A percentile compares a stretch with the other conserved stretches of the same genome.
phyloP scores from a whole-genome alignment of 1,140 invertebrate genomes.

The Drosophila nikananu region DNA sequence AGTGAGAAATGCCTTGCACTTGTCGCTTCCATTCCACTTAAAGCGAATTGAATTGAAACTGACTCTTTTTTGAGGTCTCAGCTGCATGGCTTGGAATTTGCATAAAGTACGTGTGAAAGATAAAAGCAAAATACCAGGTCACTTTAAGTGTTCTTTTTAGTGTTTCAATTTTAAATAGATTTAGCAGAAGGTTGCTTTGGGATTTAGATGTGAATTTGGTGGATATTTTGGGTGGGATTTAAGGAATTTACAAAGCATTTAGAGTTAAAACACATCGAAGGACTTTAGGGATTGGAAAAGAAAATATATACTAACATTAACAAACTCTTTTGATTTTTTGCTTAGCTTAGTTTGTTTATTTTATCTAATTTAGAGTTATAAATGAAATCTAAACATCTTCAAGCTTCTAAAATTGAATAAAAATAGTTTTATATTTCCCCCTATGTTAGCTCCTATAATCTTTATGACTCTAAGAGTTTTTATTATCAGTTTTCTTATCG shows the following conservation, averaged over 20 bases:
- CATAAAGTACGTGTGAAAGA: constrained; percentile 32
- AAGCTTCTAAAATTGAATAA: not conserved
- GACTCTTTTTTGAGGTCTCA: constrained; percentile 17
- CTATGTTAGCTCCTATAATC: not conserved
- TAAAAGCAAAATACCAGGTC: constrained; percentile 16
- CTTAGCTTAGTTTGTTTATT: not conserved
- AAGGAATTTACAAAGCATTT: not conserved
- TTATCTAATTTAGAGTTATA: not conserved
- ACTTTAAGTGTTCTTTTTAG: not conserved
- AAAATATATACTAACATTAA: no score
- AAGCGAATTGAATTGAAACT: constrained; percentile 72
- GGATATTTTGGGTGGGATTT: not conserved
- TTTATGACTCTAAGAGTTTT: not conserved
- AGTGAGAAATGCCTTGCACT: constrained; percentile 52
- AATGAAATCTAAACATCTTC: not conserved
- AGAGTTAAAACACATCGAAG: not conserved
- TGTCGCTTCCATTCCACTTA: constrained; percentile 56
- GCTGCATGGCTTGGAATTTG: constrained; percentile 30
- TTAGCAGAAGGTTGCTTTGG: not conserved
- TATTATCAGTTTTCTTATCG: constrained; percentile 1
- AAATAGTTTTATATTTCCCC: not conserved
- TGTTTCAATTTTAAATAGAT: not conserved
- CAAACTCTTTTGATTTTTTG: not conserved
- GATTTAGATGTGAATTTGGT: not conserved
- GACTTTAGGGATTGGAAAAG: not conserved